A percentile compares a stretch with the other conserved stretches of the same genome.
These are phyloP conservation scores for Mormyrus hasselquistii DNA, from an alignment of 2,797 vertebrate species.

Conservation along the genomic window DNA sequence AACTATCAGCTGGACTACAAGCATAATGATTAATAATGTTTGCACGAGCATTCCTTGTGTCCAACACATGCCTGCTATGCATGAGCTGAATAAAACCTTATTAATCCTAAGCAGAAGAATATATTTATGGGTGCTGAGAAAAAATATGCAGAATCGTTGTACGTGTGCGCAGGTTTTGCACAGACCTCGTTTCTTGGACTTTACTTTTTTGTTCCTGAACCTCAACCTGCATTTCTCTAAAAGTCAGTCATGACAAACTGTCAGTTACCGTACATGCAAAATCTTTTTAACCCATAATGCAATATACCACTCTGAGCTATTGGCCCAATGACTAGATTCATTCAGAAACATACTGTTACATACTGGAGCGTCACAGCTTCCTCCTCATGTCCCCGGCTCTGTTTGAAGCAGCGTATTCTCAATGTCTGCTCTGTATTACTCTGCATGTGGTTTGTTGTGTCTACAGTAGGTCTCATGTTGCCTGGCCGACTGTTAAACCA, in stretches of 20 bases:
- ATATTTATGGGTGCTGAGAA: background rate
- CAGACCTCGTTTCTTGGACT: background rate
- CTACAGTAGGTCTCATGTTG: constrained; percentile 20
- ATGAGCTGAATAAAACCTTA: background rate
- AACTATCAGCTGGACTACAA: background rate
- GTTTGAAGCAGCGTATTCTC: background rate
- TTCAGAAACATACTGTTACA: background rate
- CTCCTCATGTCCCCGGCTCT: background rate
- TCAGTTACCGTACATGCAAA: background rate
- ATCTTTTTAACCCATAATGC: background rate
- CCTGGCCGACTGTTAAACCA: constrained; percentile 35
- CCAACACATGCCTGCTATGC: background rate
- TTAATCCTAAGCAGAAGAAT: background rate
- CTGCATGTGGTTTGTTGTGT: background rate
- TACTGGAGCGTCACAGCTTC: background rate
- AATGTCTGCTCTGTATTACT: background rate
- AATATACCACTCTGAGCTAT: background rate
- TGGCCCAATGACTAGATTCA: background rate
- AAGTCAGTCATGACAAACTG: background rate
- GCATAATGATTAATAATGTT: background rate
- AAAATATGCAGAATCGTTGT: background rate
- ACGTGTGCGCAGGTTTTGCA: background rate
- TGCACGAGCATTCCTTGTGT: background rate
- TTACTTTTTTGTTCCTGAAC: background rate
- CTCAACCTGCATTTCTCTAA: background rate